phyloP scores from a whole-genome alignment of 2,888 invertebrate species.

The Hirtodrosophila duncani region DNA sequence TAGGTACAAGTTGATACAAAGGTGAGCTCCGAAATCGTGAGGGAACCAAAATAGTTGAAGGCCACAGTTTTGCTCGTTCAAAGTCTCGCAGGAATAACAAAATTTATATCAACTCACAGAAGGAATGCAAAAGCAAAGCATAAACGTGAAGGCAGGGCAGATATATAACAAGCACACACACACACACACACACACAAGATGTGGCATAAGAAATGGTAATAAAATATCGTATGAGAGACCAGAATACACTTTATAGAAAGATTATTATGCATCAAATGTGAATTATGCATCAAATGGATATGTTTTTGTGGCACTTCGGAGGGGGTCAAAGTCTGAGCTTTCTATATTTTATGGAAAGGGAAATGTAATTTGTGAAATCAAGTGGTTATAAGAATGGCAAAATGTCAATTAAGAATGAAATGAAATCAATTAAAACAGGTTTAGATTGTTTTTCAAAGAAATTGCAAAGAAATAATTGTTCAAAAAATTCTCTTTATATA shows the following conservation, averaged over 20 bases:
- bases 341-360: background rate
- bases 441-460: too few relatives aligned
- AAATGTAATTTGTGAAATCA: slow-evolving; percentile 1
- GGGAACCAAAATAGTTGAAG: too few relatives aligned
- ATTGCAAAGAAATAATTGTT: too few relatives aligned
- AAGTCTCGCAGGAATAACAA: slow-evolving; percentile 18
- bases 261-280: slow-evolving; percentile 30
- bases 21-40: slow-evolving; percentile 1
- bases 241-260: slow-evolving; percentile 17
- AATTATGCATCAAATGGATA: slow-evolving; percentile 12
- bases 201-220: too few relatives aligned
- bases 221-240: too few relatives aligned
- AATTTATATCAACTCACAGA: slow-evolving; percentile 16
- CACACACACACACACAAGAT: slow-evolving; percentile 1
- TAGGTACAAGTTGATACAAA: slow-evolving; percentile 17
- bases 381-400: too few relatives aligned
- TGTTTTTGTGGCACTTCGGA: background rate
- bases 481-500: too few relatives aligned
- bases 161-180: background rate
- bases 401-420: too few relatives aligned
- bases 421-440: too few relatives aligned
- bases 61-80: slow-evolving; percentile 16
- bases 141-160: background rate
- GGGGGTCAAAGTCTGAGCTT: too few relatives aligned
- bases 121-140: slow-evolving; percentile 22